phyloP scores from a whole-genome alignment of 2,888 invertebrate genomes.

The Xestoiulus laeticollis region DNA sequence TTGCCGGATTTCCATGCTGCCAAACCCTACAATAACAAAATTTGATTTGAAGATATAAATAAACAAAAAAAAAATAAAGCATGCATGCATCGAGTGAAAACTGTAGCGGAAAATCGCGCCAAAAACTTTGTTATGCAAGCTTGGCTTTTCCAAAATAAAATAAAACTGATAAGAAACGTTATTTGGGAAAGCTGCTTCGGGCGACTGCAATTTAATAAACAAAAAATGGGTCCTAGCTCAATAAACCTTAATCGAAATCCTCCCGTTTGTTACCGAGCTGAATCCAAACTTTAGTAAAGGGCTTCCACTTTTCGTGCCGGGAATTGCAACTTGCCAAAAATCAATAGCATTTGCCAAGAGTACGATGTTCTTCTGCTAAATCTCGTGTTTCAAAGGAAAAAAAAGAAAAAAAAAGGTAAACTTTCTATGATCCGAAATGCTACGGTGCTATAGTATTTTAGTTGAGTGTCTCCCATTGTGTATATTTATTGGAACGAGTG shows the following conservation, averaged over 20 bases:
- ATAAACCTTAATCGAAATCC: constrained; percentile 24
- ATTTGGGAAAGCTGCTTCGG: constrained; percentile 6
- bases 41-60: background rate
- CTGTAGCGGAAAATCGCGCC: background rate
- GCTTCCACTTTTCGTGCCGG: background rate
- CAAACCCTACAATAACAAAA: constrained; percentile 35
- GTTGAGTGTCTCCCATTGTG: background rate
- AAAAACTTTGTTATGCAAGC: background rate
- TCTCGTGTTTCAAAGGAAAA: background rate
- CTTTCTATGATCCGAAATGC: background rate
- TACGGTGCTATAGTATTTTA: background rate
- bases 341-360: background rate
- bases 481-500: background rate
- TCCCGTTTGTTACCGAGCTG: constrained; percentile 3
- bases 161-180: constrained; percentile 20
- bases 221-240: constrained; percentile 13
- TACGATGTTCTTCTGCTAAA: background rate
- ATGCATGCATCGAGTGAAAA: background rate
- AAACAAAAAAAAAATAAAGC: background rate
- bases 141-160: background rate
- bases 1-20: constrained; percentile 27
- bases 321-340: constrained; percentile 9
- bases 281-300: background rate
- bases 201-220: constrained; percentile 29
- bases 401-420: background rate